Evolutionary conservation across 2,113 vertebrate species (phyloP), one percentile per base, ranked within the genome.

Genomic region (Tenrec ecaudatus): DNA sequence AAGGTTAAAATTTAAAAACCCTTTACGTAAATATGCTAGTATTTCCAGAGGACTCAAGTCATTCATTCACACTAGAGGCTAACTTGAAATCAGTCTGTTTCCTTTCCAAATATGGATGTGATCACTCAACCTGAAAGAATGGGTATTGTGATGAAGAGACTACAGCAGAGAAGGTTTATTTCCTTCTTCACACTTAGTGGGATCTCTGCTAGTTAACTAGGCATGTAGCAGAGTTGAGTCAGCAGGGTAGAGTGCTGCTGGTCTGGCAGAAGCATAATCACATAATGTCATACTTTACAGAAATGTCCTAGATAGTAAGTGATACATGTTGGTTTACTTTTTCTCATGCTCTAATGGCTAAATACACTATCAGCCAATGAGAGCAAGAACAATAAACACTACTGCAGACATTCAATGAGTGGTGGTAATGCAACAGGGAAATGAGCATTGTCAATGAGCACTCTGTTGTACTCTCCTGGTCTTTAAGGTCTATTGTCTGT

Each of bases 301-400:
- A 62, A 19, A 25, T 27, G 23, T 64, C 8, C 22, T 25, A 6
- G 62, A 64, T 64, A 25, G 22, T 64, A 3, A 64, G 23, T 23
- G 23, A 9, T 25, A 6, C 62, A 5, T 64, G 23, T 6, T 64
- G 20, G 23, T 64, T 64, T 68, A 31, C 79, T 93, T 79, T 82
- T 3, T 9, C 38, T 38, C 82, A 75, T 79, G 36, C 12, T 86
- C 62, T 92, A 68, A 97, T 31, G 38, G 20, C 88, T 64, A 94
- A 95, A 94, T 93, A 91, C 31, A 84, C 66, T 88, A 73, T 93
- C 43, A 95, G 86, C 36, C 83, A 93, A 81, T 83, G 25, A 89
- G 40, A 92, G 58, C 81, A 87, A 88, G 75, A 93, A 81, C 29
- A 27, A 73, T n/a, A 95, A 64, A 90, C 62, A 94, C 90, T 76